Base-by-base conservation (phyloP, 2,888 invertebrate genomes). In the Thera obeliscata region DNA sequence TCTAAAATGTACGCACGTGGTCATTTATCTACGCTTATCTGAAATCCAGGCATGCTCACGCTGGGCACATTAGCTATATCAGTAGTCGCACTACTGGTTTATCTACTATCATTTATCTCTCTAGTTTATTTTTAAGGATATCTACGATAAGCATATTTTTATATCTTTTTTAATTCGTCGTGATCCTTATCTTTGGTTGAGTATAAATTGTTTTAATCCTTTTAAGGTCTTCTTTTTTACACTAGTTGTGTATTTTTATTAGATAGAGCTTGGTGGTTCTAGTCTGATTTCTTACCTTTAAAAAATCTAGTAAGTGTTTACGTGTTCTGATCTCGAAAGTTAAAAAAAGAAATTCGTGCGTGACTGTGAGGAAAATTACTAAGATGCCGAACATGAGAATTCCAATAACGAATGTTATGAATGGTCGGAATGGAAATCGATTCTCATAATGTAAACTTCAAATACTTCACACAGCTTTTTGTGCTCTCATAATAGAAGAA, bases 11-110 rank as follows among this genome's bases (percentile, higher is more conserved):
- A 67, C 67, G 74, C 79, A 81, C 76, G 78, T 79, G 80, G 77
- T 78, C 76, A 75, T 78, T 78, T 79, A 79, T 83, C 73, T 59
- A 62, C 48, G 64, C 76, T 81, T 84, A 84, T 83, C 83, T 74
- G 74, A 63, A 69, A 69, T 71, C 66, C 66, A 69, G 65, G 64
- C 71, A 75, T 69, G 70, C 68, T 72, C 61, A 72, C 54, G 54
- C 46, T 9, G 46, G 36, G 75, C 71, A 76, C 78, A 76, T 81
- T 77, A 79, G 74, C 75, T 74, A 73, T 75, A 76, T 75, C 73
- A 68, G 67, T 62, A 67, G 68, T 66, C 35, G 41, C 59, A 52
- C 6, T n/a, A 74, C 70, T 71, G 73, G 72, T 75, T 56, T 78
- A 79, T 72, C 79, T 77, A 74, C 68, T 75, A 75, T 76, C 78